Conservation (phyloP, 1,140 invertebrate species). For the Nephila pilipes region DNA sequence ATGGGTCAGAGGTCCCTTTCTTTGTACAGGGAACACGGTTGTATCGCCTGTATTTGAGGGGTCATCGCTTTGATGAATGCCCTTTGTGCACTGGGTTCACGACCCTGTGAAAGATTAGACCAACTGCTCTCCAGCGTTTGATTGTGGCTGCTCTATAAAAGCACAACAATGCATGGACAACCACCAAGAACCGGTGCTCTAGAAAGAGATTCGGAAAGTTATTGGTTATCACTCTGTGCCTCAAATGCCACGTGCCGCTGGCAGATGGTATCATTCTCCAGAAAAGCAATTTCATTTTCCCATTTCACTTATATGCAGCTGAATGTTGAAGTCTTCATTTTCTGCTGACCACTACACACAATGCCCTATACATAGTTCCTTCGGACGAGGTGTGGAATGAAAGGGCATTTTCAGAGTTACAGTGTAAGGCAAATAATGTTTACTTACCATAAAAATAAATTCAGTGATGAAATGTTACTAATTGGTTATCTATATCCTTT, state of each 20-base stretch:
- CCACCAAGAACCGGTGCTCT: background rate
- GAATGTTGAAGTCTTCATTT: slow-evolving; percentile 1
- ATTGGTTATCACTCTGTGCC: slow-evolving; percentile 25
- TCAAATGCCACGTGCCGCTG: background rate
- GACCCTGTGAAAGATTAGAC: slow-evolving; percentile 74
- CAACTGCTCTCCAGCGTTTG: slow-evolving; percentile 42
- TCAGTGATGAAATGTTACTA: background rate
- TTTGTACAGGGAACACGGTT: slow-evolving; percentile 34
- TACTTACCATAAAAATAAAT: background rate
- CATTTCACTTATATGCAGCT: background rate
- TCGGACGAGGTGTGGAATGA: no score
- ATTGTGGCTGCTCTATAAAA: slow-evolving; percentile 58
- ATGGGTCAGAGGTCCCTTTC: slow-evolving; percentile 30
- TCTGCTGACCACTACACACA: background rate
- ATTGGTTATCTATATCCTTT: no score
- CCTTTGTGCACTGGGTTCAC: slow-evolving; percentile 51
- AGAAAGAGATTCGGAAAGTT: slow-evolving; percentile 44
- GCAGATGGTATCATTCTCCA: slow-evolving; percentile 67
- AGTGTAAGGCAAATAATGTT: background rate
- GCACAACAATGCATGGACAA: slow-evolving; percentile 55
- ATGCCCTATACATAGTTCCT: no score
- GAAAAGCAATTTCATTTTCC: background rate
- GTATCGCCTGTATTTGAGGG: background rate
- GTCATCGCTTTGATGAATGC: slow-evolving; percentile 57
- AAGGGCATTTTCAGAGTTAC: no score